A percentile compares a stretch with the other conserved stretches of the same genome.
phyloP scores from a whole-genome alignment of 2,888 invertebrate species.

The Coremacera marginata region DNA sequence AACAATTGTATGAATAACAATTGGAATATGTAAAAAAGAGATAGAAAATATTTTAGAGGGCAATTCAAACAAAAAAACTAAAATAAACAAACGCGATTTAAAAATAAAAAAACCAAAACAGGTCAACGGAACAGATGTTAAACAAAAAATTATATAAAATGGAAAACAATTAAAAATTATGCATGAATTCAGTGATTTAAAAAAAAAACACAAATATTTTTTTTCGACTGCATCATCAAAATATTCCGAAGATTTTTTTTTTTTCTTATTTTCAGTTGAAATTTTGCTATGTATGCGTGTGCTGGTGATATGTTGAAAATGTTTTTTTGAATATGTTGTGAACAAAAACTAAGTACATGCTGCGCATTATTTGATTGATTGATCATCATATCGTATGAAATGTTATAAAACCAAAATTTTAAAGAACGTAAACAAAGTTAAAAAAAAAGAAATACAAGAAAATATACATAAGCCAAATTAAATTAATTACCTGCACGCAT shows the following conservation, averaged over 20 bases:
- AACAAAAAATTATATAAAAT: not conserved
- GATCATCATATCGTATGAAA: not conserved
- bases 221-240: too few species aligned
- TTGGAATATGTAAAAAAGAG: conserved; percentile 36
- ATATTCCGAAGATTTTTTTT: too few species aligned
- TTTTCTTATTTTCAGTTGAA: too few species aligned
- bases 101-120: not conserved
- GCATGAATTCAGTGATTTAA: too few species aligned
- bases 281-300: too few species aligned
- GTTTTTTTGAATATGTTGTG: not conserved
- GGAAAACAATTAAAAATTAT: not conserved
- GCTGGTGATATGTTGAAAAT: not conserved
- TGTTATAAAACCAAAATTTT: not conserved
- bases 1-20: conserved; percentile 18
- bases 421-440: not conserved
- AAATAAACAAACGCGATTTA: not conserved
- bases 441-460: not conserved
- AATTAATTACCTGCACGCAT: conserved; percentile 84
- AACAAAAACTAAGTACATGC: not conserved
- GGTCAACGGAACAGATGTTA: not conserved
- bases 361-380: not conserved
- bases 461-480: not conserved
- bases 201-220: too few species aligned
- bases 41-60: conserved; percentile 13
- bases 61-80: conserved; percentile 46